Conservation (phyloP, 2,797 vertebrate genomes). For the Cheracebus regulus region DNA sequence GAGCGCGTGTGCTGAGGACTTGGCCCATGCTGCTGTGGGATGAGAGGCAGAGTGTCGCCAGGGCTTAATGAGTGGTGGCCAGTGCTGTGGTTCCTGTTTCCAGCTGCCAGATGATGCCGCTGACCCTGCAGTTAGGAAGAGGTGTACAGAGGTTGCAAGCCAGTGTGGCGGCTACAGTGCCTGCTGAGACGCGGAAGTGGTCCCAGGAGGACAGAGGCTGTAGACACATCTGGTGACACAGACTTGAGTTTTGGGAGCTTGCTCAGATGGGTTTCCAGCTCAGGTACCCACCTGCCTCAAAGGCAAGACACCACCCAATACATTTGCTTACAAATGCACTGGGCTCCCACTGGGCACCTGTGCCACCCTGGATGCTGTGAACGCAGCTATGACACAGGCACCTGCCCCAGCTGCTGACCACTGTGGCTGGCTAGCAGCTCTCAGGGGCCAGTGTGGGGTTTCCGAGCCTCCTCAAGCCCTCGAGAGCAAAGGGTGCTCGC, state of each 20-base stretch:
- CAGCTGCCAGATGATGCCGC: fast-evolving
- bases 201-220: neutral
- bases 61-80: fast-evolving
- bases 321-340: fast-evolving
- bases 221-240: fast-evolving
- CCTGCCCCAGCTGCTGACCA: neutral
- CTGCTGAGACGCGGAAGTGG: fast-evolving
- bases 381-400: neutral
- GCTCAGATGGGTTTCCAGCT: too few relatives aligned
- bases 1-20: fast-evolving
- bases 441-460: neutral
- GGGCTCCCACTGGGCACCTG: fast-evolving
- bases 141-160: neutral
- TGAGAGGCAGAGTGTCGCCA: neutral
- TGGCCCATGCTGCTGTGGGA: neutral
- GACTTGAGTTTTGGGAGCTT: neutral
- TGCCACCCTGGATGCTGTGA: neutral
- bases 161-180: neutral
- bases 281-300: neutral
- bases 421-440: neutral
- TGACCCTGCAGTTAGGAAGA: fast-evolving
- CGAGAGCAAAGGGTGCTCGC: neutral
- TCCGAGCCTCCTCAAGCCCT: neutral
- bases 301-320: fast-evolving
- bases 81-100: too few relatives aligned